phyloP scores from a whole-genome alignment of 2,113 vertebrate species.

The Ptyas mucosa region DNA sequence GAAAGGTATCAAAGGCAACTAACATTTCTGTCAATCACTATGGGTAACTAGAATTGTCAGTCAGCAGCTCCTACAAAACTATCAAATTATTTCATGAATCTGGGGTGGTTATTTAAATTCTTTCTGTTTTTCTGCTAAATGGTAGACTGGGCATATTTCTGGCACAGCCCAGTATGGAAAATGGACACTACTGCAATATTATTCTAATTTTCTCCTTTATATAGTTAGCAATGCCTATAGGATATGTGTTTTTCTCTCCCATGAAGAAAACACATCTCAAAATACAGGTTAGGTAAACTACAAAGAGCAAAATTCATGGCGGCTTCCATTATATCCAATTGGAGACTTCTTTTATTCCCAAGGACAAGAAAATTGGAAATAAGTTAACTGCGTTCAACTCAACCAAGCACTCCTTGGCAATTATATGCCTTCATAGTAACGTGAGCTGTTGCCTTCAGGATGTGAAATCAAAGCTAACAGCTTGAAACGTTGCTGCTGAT shows the following conservation, averaged over 20 bases:
- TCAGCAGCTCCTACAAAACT: not conserved
- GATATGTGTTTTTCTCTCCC: not conserved
- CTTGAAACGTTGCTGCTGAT: slow-evolving; percentile 40
- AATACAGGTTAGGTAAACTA: not conserved
- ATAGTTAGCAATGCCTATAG: not conserved
- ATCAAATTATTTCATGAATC: too few relatives aligned
- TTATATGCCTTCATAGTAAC: slow-evolving; percentile 30
- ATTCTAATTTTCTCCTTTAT: not conserved
- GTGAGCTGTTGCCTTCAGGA: slow-evolving; percentile 32
- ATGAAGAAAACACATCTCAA: not conserved
- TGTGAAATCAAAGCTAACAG: slow-evolving; percentile 45
- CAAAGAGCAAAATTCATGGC: not conserved
- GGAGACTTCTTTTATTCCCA: not conserved
- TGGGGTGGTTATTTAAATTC: not conserved
- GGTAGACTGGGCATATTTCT: not conserved
- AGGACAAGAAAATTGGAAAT: slow-evolving; percentile 42
- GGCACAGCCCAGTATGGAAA: not conserved
- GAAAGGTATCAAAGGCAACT: not conserved
- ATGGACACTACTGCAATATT: not conserved
- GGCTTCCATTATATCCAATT: slow-evolving; percentile 12
- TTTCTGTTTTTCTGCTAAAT: not conserved
- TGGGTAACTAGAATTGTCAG: not conserved
- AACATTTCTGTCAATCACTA: not conserved
- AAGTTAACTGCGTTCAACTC: slow-evolving; percentile 19
- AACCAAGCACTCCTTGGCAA: slow-evolving; percentile 27